A percentile compares a stretch with the other conserved stretches of the same genome.
phyloP scores from a whole-genome alignment of 2,888 invertebrate genomes.

The Synergus itoensis region DNA sequence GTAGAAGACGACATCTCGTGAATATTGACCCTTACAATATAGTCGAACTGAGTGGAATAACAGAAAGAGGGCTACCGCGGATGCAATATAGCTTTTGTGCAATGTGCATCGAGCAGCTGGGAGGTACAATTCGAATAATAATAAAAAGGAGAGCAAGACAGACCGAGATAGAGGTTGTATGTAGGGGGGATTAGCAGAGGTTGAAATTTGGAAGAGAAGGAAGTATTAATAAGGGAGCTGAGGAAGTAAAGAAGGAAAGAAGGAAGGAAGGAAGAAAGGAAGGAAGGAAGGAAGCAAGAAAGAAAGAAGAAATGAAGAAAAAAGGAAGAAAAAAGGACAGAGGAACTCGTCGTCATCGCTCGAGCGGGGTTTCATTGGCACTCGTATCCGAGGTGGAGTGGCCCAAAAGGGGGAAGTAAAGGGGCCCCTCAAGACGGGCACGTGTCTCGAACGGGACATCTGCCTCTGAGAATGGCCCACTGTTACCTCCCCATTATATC shows the following conservation, averaged over 20 bases:
- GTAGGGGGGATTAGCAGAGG: slow-evolving; percentile 51
- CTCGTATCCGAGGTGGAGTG: slow-evolving; percentile 50
- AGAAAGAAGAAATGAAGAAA: slow-evolving; percentile 46
- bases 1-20: slow-evolving; percentile 32
- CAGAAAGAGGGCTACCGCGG: slow-evolving; percentile 36
- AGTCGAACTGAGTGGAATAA: slow-evolving; percentile 28
- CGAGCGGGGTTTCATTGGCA: slow-evolving; percentile 56
- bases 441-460: slow-evolving; percentile 68
- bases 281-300: slow-evolving; percentile 41
- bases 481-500: slow-evolving; percentile 71
- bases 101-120: slow-evolving; percentile 40
- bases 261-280: slow-evolving; percentile 45
- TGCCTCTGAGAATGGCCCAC: slow-evolving; percentile 71
- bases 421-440: slow-evolving; percentile 60
- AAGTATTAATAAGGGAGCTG: slow-evolving; percentile 42
- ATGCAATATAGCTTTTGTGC: slow-evolving; percentile 36
- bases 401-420: slow-evolving; percentile 45
- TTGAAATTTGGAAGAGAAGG: slow-evolving; percentile 33
- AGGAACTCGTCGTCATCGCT: slow-evolving; percentile 39
- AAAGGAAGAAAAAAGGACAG: slow-evolving; percentile 48
- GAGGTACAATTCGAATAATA: slow-evolving; percentile 36
- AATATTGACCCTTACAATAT: slow-evolving; percentile 40
- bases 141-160: slow-evolving; percentile 14
- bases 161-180: slow-evolving; percentile 11
- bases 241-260: slow-evolving; percentile 45